Evolutionary conservation across 2,797 vertebrate genomes (phyloP), one percentile per base, ranked within the genome.

Genomic region (Pangasius larnaudii): DNA sequence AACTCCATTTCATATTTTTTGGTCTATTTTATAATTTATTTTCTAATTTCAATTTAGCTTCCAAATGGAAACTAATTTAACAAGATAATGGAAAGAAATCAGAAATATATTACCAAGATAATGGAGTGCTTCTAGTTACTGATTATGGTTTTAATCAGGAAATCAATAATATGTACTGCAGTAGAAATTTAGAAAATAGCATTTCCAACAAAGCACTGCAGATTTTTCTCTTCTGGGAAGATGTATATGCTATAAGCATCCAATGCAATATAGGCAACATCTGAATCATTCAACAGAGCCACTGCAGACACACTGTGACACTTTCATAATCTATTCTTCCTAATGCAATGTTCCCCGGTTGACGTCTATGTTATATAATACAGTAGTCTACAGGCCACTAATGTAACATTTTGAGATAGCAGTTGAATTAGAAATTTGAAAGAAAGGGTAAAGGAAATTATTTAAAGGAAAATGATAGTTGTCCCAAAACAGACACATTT

Each of bases 111-210:
- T 82, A 30, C 42, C 22, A 46, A 39, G 81, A 67, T 77, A 88
- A 84, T 88, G 58, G 22, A 77, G 81, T 39, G 30, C 58, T 84
- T 59, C 56, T 75, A 84, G 58, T 78, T 88, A 84, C 58, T 84
- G 59, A 53, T 78, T 84, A 36, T 10, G 59, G 46, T 67, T 84
- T 77, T 84, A 88, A 77, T 84, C 80, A 87, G 36, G 53, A 53
- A 46, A 86, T 59, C 65, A 58, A 82, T 74, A 49, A 59, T 18
- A 42, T 33, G 53, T 46, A 58, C 63, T 46, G 27, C 11, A 71
- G 10, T 0, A 27, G 5, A 53, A 56, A 56, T 30, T 42, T 72
- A 61, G 46, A 49, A 72, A 82, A 14, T 53, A 61, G 69, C 27
- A 53, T 86, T 87, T 51, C 24, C 33, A 30, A 14, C 9, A 69